A percentile compares a stretch with the other conserved stretches of the same genome.
Conservation (phyloP, 2,888 invertebrate species). For the Rhimphoctona megacephalus region DNA sequence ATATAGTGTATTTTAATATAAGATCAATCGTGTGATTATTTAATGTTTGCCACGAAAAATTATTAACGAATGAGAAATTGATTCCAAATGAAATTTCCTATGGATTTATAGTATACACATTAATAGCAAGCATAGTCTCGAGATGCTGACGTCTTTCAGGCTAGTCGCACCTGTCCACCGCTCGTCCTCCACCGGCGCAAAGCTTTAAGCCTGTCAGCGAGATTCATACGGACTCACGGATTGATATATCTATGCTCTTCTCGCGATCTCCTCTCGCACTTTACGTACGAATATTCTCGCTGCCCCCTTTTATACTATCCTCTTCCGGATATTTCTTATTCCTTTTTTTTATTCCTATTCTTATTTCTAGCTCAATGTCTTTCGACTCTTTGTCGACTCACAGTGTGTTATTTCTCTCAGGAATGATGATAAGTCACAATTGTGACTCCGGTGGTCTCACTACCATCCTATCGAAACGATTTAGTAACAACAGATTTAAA, state of each 20-base stretch:
- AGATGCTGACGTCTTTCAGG: conserved; percentile 74
- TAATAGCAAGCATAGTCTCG: conserved; percentile 55
- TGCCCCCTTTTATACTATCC: conserved; percentile 31
- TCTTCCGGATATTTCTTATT: conserved; percentile 53
- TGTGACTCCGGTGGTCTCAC: conserved; percentile 40
- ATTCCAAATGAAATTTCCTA: conserved; percentile 20
- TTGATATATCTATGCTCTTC: conserved; percentile 76
- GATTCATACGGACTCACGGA: conserved; percentile 78
- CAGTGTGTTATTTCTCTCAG: conserved; percentile 20
- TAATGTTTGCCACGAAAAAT: neutral
- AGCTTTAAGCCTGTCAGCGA: conserved; percentile 79
- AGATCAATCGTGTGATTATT: neutral
- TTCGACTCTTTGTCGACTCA: conserved; percentile 25
- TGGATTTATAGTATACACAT: conserved; percentile 43
- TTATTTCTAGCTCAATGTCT: conserved; percentile 49
- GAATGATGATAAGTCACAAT: conserved; percentile 48
- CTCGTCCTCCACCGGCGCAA: conserved; percentile 74
- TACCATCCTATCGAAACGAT: neutral
- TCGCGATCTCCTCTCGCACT: conserved; percentile 54
- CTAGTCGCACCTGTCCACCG: conserved; percentile 78
- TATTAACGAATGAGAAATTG: neutral
- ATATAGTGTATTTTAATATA: neutral
- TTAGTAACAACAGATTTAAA: neutral
- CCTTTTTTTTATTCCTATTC: conserved; percentile 11
- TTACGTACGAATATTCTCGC: conserved; percentile 60